Percentiles rank a stretch among this genome's conserved stretches.
Conservation (phyloP, 2,888 invertebrate species). For the Adela reaumurella region DNA sequence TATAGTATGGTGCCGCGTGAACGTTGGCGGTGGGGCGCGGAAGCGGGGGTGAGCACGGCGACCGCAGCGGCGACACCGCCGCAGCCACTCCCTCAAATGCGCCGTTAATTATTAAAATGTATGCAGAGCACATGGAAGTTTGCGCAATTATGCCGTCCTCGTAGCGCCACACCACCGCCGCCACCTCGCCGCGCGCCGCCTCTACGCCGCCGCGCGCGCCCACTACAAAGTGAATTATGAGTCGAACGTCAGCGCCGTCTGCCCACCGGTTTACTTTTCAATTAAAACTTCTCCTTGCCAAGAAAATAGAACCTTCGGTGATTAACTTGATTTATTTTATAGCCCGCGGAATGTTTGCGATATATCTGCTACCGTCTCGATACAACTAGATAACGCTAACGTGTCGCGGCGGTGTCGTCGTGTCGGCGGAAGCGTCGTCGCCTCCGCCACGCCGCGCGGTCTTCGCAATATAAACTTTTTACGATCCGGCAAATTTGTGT, state of each 20-base stretch:
- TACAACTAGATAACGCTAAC: too few relatives aligned
- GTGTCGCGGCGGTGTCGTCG: too few relatives aligned
- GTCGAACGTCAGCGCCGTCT: background rate
- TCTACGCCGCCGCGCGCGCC: background rate
- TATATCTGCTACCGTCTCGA: too few relatives aligned
- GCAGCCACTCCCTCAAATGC: conserved; percentile 27
- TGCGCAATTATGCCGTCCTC: conserved; percentile 41
- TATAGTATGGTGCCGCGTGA: too few relatives aligned
- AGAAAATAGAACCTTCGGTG: too few relatives aligned
- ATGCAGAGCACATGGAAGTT: conserved; percentile 54
- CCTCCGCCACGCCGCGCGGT: too few relatives aligned
- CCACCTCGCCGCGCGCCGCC: too few relatives aligned
- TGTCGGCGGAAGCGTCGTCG: conserved; percentile 19
- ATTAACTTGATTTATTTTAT: too few relatives aligned
- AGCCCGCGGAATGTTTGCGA: too few relatives aligned
- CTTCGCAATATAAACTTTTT: conserved; percentile 52
- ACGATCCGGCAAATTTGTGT: conserved; percentile 53
- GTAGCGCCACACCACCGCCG: background rate
- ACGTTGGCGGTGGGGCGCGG: background rate
- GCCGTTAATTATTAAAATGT: conserved; percentile 55
- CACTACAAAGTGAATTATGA: background rate
- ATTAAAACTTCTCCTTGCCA: background rate
- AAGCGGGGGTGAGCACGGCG: background rate
- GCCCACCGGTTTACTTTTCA: background rate
- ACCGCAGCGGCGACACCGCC: background rate